Conservation (phyloP, 1,140 invertebrate genomes). For the Liolophura sinensis region DNA sequence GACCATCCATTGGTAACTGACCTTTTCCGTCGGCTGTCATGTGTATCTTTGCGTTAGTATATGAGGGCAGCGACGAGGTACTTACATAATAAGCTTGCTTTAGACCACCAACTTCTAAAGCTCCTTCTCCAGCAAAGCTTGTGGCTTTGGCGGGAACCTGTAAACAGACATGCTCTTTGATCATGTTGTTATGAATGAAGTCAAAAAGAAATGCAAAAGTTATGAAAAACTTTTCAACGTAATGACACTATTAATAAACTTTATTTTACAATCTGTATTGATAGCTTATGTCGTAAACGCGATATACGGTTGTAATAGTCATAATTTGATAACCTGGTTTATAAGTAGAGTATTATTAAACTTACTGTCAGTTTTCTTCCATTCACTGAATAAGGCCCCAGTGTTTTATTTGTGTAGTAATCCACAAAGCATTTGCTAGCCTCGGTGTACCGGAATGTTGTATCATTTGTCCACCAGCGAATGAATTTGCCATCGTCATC, state of each 20-base stretch:
- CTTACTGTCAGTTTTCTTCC: constrained; percentile 9
- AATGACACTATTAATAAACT: not conserved
- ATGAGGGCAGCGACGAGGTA: not conserved
- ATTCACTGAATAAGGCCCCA: constrained; percentile 26
- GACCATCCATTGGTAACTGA: too few species aligned
- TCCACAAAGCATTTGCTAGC: constrained; percentile 22
- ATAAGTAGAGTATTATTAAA: not conserved
- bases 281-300: not conserved
- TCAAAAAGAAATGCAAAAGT: not conserved
- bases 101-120: constrained; percentile 27
- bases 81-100: constrained; percentile 27
- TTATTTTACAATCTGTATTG: not conserved
- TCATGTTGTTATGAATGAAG: too few species aligned
- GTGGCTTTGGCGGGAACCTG: constrained; percentile 22
- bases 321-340: not conserved
- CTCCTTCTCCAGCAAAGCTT: constrained; percentile 13
- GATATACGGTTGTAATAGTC: not conserved
- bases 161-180: constrained; percentile 1
- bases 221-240: not conserved
- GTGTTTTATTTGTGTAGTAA: constrained; percentile 21
- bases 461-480: constrained; percentile 29
- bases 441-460: constrained; percentile 13
- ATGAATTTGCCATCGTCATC: not conserved
- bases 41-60: not conserved
- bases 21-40: not conserved